Evolutionary conservation across 2,797 vertebrate species (phyloP).

Genomic region (Thamnophis elegans): DNA sequence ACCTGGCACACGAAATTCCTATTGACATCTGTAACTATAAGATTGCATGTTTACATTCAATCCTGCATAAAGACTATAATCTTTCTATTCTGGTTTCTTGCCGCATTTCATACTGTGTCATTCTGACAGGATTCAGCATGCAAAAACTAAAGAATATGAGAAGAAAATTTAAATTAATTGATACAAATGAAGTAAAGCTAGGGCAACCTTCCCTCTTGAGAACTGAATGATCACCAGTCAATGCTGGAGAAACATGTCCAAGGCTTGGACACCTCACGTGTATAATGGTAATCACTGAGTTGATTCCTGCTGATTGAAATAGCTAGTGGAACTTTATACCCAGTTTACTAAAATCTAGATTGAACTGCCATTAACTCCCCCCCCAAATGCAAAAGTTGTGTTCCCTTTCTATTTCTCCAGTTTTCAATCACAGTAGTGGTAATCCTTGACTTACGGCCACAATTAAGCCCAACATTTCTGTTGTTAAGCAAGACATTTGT

Average conservation of each 20-base stretch:
- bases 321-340: background rate
- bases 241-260: background rate
- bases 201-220: background rate
- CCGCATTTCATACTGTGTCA: background rate
- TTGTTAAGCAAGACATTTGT: background rate
- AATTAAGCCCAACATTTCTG: background rate
- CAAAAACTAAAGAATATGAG: conserved; percentile 5
- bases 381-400: background rate
- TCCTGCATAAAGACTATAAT: conserved; percentile 25
- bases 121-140: conserved; percentile 1
- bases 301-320: background rate
- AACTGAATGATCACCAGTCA: background rate
- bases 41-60: conserved; percentile 33
- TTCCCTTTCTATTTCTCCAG: background rate
- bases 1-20: conserved; percentile 6
- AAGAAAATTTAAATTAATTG: background rate
- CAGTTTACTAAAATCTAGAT: background rate
- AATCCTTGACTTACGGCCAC: background rate
- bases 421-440: background rate
- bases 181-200: background rate
- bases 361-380: background rate
- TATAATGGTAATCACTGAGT: no score
- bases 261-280: background rate
- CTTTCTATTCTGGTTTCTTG: conserved; percentile 24
- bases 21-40: conserved; percentile 19